These are phyloP conservation scores for Arothron firmamentum DNA, from an alignment of 2,113 vertebrate species.

Conservation along the genomic window DNA sequence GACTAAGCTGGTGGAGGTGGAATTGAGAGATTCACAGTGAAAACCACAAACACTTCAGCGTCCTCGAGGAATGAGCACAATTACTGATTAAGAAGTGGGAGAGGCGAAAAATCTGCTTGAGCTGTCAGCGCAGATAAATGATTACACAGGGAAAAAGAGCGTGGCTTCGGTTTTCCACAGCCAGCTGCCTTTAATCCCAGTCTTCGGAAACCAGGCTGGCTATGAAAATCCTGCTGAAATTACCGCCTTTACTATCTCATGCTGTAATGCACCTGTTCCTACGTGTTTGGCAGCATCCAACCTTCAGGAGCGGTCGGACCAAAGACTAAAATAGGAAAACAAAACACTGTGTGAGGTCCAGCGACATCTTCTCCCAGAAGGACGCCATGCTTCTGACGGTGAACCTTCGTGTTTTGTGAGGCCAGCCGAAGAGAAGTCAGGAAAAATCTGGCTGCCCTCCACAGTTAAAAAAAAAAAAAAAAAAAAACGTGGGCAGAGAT, in stretches of 20 bases:
- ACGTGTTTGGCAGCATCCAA: not conserved
- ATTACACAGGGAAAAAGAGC: not conserved
- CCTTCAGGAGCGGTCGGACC: not conserved
- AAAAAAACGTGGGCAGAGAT: constrained; percentile 18
- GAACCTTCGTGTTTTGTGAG: constrained; percentile 62
- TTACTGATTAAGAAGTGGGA: constrained; percentile 3
- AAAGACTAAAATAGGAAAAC: constrained; percentile 12
- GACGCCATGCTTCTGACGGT: constrained; percentile 59
- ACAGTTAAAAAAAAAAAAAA: constrained; percentile 58
- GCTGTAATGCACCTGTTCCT: not conserved
- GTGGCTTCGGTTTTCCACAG: not conserved
- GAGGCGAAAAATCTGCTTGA: constrained; percentile 2
- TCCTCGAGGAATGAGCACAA: constrained; percentile 22
- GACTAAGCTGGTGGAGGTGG: constrained; percentile 25
- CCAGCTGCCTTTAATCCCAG: too few species aligned
- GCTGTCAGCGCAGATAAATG: constrained; percentile 2
- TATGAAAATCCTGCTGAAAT: not conserved
- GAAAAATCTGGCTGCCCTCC: constrained; percentile 62
- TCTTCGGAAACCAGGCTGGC: not conserved
- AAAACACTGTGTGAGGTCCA: constrained; percentile 31
- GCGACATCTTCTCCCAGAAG: constrained; percentile 32
- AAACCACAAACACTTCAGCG: constrained; percentile 30
- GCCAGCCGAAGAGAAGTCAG: constrained; percentile 54
- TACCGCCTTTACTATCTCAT: not conserved
- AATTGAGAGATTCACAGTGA: constrained; percentile 16